phyloP scores from a whole-genome alignment of 2,888 invertebrate genomes.

The Platynereis dumerilii region DNA sequence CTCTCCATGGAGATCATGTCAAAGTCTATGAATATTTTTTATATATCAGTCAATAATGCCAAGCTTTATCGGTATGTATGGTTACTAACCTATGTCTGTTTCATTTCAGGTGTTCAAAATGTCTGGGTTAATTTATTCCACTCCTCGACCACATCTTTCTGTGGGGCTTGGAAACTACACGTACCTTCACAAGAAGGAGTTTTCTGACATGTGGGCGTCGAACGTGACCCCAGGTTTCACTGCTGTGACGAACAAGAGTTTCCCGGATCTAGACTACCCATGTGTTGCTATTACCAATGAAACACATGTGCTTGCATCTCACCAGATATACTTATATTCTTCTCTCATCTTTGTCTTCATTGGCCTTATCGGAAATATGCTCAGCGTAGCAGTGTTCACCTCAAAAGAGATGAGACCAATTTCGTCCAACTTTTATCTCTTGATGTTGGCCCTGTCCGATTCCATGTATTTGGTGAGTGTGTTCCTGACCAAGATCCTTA shows the following conservation, averaged over 20 bases:
- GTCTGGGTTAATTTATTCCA: too few species aligned
- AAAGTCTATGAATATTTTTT: too few species aligned
- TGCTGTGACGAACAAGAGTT: neutral
- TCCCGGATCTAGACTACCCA: neutral
- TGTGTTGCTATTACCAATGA: slow-evolving; percentile 7
- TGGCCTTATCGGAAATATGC: slow-evolving; percentile 36
- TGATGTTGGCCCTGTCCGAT: slow-evolving; percentile 38
- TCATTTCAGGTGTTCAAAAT: too few species aligned
- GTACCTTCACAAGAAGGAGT: too few species aligned
- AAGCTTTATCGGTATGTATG: too few species aligned
- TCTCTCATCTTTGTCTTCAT: slow-evolving; percentile 31
- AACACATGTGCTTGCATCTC: slow-evolving; percentile 6
- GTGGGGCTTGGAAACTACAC: too few species aligned
- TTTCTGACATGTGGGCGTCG: too few species aligned
- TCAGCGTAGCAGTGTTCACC: slow-evolving; percentile 37
- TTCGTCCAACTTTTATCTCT: slow-evolving; percentile 41
- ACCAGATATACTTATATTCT: slow-evolving; percentile 19
- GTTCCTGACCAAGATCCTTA: slow-evolving; percentile 34
- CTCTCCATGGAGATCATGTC: too few species aligned
- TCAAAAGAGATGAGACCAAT: slow-evolving; percentile 36
- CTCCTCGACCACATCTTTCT: too few species aligned
- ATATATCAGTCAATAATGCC: too few species aligned
- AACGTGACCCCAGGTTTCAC: too few species aligned
- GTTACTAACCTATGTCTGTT: too few species aligned
- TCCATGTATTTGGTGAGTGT: slow-evolving; percentile 38